Evolutionary conservation across 2,113 vertebrate species (phyloP).

Genomic region (Scartelaos histophorus): DNA sequence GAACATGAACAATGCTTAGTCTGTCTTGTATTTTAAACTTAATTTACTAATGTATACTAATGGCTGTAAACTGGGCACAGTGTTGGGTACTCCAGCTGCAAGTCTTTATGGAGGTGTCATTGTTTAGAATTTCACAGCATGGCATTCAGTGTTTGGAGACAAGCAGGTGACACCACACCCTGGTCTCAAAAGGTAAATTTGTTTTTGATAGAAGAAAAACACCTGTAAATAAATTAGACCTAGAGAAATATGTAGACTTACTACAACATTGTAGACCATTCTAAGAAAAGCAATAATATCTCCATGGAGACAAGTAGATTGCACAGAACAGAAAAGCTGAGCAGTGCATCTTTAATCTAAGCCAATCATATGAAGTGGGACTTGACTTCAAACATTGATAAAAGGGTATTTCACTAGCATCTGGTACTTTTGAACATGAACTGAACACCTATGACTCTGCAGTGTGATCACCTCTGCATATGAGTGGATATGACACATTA

Average conservation of each 20-base stretch:
- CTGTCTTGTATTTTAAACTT: neutral
- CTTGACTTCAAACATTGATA: neutral
- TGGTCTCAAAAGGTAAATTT: too few relatives aligned
- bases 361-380: neutral
- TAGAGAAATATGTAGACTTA: too few relatives aligned
- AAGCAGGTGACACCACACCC: too few relatives aligned
- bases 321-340: neutral
- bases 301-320: neutral
- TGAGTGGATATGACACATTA: too few relatives aligned
- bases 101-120: too few relatives aligned
- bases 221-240: too few relatives aligned
- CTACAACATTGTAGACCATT: too few relatives aligned
- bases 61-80: neutral
- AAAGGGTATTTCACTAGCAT: neutral
- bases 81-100: neutral
- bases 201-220: too few relatives aligned
- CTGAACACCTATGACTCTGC: too few relatives aligned
- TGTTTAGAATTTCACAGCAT: too few relatives aligned
- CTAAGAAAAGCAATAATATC: neutral
- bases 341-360: neutral
- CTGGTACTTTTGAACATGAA: neutral
- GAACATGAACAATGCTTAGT: neutral
- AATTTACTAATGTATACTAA: neutral
- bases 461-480: too few relatives aligned
- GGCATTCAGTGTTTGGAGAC: neutral